Conservation (phyloP, 1,140 invertebrate genomes). For the Mycetomoellerius zeteki region DNA sequence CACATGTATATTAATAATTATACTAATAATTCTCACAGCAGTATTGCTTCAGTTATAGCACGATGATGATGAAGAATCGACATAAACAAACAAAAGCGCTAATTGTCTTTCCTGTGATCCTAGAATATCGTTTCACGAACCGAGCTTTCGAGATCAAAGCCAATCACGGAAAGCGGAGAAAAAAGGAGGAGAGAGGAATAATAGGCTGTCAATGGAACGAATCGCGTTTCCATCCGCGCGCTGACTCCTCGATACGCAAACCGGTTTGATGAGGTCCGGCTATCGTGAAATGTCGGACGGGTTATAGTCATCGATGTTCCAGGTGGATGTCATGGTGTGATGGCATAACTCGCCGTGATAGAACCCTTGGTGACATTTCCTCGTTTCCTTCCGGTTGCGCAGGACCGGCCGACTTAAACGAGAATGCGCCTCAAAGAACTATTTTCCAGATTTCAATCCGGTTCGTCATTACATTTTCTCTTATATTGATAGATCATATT, state of each 20-base stretch:
- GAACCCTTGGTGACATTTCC: neutral
- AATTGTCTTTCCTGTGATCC: neutral
- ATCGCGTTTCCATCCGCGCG: slow-evolving; percentile 27
- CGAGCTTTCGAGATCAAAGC: slow-evolving; percentile 30
- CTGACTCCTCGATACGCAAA: slow-evolving; percentile 32
- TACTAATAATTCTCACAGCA: neutral
- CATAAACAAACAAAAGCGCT: neutral
- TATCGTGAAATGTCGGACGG: slow-evolving; percentile 48
- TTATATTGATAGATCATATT: neutral
- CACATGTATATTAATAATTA: neutral
- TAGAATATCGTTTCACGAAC: slow-evolving; percentile 8
- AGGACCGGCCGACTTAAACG: neutral
- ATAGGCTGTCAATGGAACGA: slow-evolving; percentile 18
- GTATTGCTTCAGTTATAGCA: neutral
- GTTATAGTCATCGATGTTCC: slow-evolving; percentile 36
- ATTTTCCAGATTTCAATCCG: slow-evolving; percentile 6
- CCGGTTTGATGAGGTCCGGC: slow-evolving; percentile 48
- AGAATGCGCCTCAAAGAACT: neutral
- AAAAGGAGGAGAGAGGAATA: neutral
- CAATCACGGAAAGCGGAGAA: slow-evolving; percentile 14
- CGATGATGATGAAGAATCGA: neutral
- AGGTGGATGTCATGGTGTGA: slow-evolving; percentile 40
- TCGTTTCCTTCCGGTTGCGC: slow-evolving; percentile 38
- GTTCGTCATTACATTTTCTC: neutral
- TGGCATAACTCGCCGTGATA: slow-evolving; percentile 40